These are phyloP conservation scores for Microtus ochrogaster DNA, from an alignment of 2,113 vertebrate genomes.

Conservation along the genomic window DNA sequence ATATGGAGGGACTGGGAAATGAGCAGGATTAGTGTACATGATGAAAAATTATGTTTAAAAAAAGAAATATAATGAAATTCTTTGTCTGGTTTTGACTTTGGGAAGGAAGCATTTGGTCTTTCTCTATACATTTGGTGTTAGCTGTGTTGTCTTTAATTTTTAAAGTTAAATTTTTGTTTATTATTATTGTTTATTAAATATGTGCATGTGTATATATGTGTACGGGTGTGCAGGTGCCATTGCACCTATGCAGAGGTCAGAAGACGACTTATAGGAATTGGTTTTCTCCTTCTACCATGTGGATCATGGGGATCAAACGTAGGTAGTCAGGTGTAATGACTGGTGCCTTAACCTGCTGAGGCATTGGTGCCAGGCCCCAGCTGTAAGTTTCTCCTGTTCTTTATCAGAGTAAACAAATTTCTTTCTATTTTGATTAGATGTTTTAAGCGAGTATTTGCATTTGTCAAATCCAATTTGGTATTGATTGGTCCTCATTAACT, in stretches of 20 bases:
- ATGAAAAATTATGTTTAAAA: background rate
- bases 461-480: background rate
- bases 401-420: background rate
- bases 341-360: background rate
- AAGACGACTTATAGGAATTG: background rate
- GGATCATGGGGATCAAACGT: background rate
- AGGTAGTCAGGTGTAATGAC: background rate
- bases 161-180: background rate
- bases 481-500: background rate
- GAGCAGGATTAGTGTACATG: background rate
- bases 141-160: background rate
- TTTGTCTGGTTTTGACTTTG: background rate
- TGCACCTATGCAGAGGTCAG: no score
- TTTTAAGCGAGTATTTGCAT: constrained; percentile 8
- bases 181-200: background rate
- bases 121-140: background rate
- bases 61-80: background rate
- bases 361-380: background rate
- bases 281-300: background rate
- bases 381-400: background rate
- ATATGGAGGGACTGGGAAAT: background rate
- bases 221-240: background rate
- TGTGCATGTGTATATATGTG: background rate
- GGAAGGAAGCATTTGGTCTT: background rate
- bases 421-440: background rate